Evolutionary conservation across 1,140 invertebrate species (phyloP).

Genomic region (Panulirus ornatus): DNA sequence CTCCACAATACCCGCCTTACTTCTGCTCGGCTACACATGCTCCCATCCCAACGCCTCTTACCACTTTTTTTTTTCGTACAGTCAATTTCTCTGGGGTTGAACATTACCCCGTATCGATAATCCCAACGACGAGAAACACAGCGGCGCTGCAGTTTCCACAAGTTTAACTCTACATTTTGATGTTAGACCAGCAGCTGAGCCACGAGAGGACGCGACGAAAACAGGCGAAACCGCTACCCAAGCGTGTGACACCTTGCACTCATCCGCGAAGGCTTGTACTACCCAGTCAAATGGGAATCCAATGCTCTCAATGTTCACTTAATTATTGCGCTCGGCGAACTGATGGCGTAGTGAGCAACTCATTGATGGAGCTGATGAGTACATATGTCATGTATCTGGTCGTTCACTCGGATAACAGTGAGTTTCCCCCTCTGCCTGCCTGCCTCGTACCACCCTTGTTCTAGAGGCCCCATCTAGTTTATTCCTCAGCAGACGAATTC

Average conservation of each 20-base stretch:
- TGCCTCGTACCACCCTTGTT: neutral
- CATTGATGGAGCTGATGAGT: conserved; percentile 67
- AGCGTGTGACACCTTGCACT: conserved; percentile 19
- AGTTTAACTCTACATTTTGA: neutral
- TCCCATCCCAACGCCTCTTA: neutral
- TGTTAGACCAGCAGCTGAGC: neutral
- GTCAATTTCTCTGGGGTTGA: neutral
- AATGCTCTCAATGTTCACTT: conserved; percentile 65
- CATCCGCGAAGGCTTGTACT: conserved; percentile 38
- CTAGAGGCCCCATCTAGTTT: neutral
- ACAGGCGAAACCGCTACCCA: conserved; percentile 9
- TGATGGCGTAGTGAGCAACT: conserved; percentile 56
- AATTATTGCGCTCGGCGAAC: conserved; percentile 70
- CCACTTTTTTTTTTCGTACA: neutral
- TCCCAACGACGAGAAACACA: neutral
- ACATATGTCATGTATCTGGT: conserved; percentile 60
- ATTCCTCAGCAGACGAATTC: conserved; percentile 34
- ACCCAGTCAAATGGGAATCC: conserved; percentile 66
- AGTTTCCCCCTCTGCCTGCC: conserved; percentile 1
- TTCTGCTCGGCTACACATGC: conserved; percentile 32
- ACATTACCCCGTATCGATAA: neutral
- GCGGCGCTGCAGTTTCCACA: neutral
- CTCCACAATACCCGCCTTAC: conserved; percentile 54
- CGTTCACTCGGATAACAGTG: conserved; percentile 43
- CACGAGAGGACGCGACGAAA: conserved; percentile 36